A percentile compares a stretch with the other conserved stretches of the same genome.
Evolutionary conservation across 2,797 vertebrate species (phyloP).

Genomic region (Falco novaeseelandiae): DNA sequence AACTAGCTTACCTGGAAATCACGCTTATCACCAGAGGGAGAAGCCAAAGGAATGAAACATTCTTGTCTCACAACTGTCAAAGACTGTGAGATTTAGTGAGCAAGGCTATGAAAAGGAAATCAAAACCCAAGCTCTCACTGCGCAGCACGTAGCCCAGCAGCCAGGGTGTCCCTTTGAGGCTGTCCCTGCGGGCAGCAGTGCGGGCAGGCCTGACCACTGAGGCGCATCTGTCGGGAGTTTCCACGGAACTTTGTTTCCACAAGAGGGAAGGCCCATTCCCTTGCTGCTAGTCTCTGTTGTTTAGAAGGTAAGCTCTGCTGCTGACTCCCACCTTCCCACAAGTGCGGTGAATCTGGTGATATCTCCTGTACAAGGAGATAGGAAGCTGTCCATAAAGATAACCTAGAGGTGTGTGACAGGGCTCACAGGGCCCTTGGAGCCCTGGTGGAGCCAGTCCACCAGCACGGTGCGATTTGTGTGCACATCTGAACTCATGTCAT

Average conservation of each 20-base stretch:
- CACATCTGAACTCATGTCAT: not conserved
- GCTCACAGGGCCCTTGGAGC: not conserved
- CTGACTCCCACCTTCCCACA: not conserved
- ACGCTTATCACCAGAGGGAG: not conserved
- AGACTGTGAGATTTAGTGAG: not conserved
- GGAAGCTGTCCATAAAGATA: not conserved
- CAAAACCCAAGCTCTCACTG: not conserved
- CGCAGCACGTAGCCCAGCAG: not conserved
- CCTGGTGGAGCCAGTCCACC: not conserved
- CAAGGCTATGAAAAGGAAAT: not conserved
- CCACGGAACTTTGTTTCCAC: not conserved
- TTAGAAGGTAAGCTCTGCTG: not conserved
- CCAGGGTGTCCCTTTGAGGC: not conserved
- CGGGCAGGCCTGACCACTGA: not conserved
- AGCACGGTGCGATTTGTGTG: rapidly evolving
- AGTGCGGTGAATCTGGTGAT: not conserved
- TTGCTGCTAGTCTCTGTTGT: not conserved
- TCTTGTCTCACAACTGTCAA: not conserved
- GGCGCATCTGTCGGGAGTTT: not conserved
- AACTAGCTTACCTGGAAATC: not conserved
- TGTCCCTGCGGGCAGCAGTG: not conserved
- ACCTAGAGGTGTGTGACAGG: not conserved
- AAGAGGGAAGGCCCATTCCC: not conserved
- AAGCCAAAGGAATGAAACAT: not conserved
- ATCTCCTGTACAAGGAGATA: not conserved